Evolutionary conservation across 2,797 vertebrate species (phyloP), one percentile per base, ranked within the genome.

Genomic region (Syndactyla subalaris): DNA sequence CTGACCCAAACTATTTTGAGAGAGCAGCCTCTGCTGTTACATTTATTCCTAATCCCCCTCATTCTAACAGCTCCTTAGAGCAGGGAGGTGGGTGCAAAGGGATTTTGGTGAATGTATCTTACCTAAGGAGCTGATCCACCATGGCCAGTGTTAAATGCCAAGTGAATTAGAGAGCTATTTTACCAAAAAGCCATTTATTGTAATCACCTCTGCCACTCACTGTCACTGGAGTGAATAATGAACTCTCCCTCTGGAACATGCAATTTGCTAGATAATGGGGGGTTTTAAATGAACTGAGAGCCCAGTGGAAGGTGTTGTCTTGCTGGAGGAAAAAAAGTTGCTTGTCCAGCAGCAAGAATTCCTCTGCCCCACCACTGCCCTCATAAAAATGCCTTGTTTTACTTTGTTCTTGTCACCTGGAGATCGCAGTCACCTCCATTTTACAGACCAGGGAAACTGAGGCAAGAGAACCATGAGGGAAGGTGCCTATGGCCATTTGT

Each of bases 151-250:
- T 92, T 95, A 95, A 93, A 93, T 76, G 88, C 30, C 24, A 46
- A 72, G 61, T 77, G 71, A 93, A 55, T 91, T 93, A 80, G 18
- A 83, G 51, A 88, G 26, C 54, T 51, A 10, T 67, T 65, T 92
- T 78, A 76, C 61, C 81, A 83, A 93, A 94, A 94, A 52, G 26
- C 45, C 45, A 32, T 81, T 88, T 90, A 72, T 73, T 93, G 57
- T 85, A 74, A 80, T 89, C 61, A 48, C 19, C 41, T 92, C 67
- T 94, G 80, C 76, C 83, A 79, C 75, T 93, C 27, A 3, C 46
- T 88, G 57, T 63, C 34, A 17, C 9, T 59, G 41, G 73, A 91
- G 54, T 80, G n/a, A 43, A 74, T 95, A 85, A 91, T 43, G 23
- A 88, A 74, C 36, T 54, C 15, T 57, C 27, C n/a, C 51, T 74